phyloP scores from a whole-genome alignment of 1,140 invertebrate genomes.

The Oryzaephilus surinamensis region DNA sequence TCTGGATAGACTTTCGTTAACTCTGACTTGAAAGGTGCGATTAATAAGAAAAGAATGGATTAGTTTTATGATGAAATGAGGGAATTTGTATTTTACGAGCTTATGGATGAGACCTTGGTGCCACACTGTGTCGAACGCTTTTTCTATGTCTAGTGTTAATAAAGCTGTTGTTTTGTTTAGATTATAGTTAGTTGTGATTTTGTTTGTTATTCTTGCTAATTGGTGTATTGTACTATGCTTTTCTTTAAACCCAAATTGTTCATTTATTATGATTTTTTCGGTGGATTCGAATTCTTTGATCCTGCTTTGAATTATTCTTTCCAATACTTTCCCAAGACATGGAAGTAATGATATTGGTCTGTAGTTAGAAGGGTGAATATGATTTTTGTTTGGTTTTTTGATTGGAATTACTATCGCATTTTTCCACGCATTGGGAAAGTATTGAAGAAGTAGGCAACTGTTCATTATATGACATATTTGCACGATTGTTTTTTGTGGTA shows the following conservation, averaged over 20 bases:
- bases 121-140: slow-evolving; percentile 29
- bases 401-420: slow-evolving; percentile 24
- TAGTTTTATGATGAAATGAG: neutral
- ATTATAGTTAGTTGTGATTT: slow-evolving; percentile 14
- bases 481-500: slow-evolving; percentile 17
- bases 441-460: slow-evolving; percentile 18
- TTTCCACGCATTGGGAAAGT: slow-evolving; percentile 30
- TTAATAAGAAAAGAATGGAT: slow-evolving; percentile 2
- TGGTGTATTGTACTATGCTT: slow-evolving; percentile 17
- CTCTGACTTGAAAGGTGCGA: neutral
- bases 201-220: slow-evolving; percentile 13
- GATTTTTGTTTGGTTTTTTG: slow-evolving; percentile 27
- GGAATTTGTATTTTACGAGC: slow-evolving; percentile 11
- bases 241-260: slow-evolving; percentile 20
- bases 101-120: slow-evolving; percentile 20
- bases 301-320: slow-evolving; percentile 28
- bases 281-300: slow-evolving; percentile 12
- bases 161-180: slow-evolving; percentile 12
- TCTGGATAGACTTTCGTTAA: neutral
- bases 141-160: slow-evolving; percentile 21
- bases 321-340: slow-evolving; percentile 27
- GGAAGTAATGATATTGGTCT: slow-evolving; percentile 32
- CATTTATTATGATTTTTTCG: slow-evolving; percentile 15
- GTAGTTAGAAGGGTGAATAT: slow-evolving; percentile 22
- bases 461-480: slow-evolving; percentile 28